phyloP scores from a whole-genome alignment of 2,797 vertebrate species.

The Clangula hyemalis region DNA sequence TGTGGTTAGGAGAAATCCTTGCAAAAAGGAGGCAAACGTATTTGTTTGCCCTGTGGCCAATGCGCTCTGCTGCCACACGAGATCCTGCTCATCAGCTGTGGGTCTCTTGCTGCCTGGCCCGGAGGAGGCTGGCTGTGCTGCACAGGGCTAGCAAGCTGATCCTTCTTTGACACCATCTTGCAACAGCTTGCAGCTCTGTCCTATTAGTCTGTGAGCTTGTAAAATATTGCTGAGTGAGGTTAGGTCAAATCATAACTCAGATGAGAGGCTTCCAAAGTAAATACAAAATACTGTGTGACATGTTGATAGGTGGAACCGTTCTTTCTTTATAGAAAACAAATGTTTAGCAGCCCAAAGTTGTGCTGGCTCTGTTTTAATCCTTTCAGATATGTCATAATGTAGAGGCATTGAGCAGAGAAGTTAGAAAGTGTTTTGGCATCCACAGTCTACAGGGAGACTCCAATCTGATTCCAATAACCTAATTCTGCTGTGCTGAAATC shows the following conservation, averaged over 20 bases:
- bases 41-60: neutral
- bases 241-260: neutral
- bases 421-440: neutral
- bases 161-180: fast-evolving
- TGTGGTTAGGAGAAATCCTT: neutral
- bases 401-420: neutral
- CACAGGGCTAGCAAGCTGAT: neutral
- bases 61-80: neutral
- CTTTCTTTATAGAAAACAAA: neutral
- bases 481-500: neutral
- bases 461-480: neutral
- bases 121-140: no score
- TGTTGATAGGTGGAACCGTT: no score
- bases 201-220: neutral
- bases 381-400: fast-evolving
- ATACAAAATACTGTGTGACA: fast-evolving
- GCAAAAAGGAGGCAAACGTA: neutral
- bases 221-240: neutral
- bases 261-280: neutral
- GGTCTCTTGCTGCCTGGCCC: neutral
- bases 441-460: neutral
- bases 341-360: neutral
- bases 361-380: neutral
- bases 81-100: neutral
- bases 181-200: neutral